phyloP scores from a whole-genome alignment of 1,140 invertebrate species.

The Brachionus manjavacas region DNA sequence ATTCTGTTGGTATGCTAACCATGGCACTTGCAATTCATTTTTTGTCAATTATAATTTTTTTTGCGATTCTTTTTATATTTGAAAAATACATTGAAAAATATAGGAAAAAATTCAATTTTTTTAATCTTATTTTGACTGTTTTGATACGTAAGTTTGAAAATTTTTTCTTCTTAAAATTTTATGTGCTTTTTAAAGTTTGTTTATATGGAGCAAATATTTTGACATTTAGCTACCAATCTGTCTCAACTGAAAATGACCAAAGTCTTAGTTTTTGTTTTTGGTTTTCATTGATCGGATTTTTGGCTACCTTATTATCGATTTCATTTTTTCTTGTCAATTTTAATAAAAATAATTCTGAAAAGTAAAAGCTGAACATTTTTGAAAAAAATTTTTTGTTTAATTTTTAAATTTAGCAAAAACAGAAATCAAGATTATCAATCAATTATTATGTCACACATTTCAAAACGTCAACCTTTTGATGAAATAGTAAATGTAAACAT shows the following conservation, averaged over 20 bases:
- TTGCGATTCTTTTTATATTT: background rate
- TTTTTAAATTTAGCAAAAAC: background rate
- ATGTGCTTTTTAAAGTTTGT: background rate
- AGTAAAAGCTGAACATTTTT: too few species aligned
- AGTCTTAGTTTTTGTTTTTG: slow-evolving; percentile 33
- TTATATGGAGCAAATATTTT: background rate
- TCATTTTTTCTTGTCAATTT: background rate
- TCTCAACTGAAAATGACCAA: background rate
- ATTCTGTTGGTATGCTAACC: background rate
- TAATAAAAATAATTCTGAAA: background rate
- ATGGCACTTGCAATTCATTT: slow-evolving; percentile 10
- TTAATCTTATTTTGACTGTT: background rate
- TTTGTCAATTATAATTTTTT: background rate
- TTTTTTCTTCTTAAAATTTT: background rate
- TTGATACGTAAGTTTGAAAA: background rate
- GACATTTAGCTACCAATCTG: background rate
- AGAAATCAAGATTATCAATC: background rate
- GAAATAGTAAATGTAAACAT: slow-evolving; percentile 1
- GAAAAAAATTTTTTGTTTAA: too few species aligned
- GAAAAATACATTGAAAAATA: background rate
- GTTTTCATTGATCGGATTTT: slow-evolving; percentile 34
- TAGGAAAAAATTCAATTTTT: background rate
- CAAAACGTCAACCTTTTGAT: background rate
- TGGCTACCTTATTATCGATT: background rate
- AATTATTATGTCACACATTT: slow-evolving; percentile 8